phyloP scores from a whole-genome alignment of 2,113 vertebrate genomes.

The Neogale vison region DNA sequence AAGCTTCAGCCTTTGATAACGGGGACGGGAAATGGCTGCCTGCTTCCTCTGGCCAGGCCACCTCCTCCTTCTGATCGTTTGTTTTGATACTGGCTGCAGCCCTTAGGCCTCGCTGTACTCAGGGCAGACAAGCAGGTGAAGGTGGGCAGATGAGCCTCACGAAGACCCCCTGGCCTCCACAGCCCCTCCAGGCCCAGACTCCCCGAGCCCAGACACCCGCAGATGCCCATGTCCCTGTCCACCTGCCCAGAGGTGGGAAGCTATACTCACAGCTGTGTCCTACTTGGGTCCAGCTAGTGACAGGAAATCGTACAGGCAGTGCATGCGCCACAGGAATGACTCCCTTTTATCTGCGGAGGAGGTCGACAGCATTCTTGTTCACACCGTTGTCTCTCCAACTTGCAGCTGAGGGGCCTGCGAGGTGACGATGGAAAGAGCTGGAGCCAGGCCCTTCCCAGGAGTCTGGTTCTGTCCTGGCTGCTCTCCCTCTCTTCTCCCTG shows the following conservation, averaged over 20 bases:
- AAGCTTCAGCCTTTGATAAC: slow-evolving; percentile 24
- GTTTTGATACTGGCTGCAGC: background rate
- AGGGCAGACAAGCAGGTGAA: background rate
- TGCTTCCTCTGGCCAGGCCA: background rate
- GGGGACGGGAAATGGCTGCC: background rate
- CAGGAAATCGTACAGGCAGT: background rate
- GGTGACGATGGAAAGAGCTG: background rate
- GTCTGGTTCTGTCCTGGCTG: background rate
- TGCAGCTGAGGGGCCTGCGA: background rate
- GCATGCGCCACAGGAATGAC: background rate
- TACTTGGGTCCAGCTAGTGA: background rate
- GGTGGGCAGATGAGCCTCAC: too few species aligned
- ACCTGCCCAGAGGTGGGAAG: background rate
- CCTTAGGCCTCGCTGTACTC: background rate
- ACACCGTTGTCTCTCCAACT: background rate
- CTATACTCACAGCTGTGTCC: background rate
- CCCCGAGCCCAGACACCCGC: background rate
- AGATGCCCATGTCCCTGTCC: fast-evolving
- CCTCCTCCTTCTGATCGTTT: fast-evolving
- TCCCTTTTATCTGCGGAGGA: background rate
- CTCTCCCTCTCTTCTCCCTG: background rate
- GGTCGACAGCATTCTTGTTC: background rate
- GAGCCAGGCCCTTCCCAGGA: background rate
- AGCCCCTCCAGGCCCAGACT: background rate
- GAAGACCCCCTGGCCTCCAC: background rate